phyloP scores from a whole-genome alignment of 1,140 invertebrate species.

The Melitaea cinxia region DNA sequence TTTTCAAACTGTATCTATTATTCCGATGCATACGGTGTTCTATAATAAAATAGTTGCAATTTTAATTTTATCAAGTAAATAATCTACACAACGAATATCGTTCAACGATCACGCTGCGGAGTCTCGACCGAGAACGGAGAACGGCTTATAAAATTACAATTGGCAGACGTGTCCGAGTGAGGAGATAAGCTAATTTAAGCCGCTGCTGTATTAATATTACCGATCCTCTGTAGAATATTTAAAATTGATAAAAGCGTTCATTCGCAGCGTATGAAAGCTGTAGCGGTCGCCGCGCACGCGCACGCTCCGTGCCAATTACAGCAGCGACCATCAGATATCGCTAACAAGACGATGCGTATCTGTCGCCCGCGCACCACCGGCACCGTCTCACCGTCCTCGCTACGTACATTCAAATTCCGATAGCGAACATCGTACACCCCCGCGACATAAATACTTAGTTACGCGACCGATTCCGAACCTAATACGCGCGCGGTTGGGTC shows the following conservation, averaged over 20 bases:
- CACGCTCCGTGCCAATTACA: conserved; percentile 73
- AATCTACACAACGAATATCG: neutral
- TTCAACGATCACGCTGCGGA: neutral
- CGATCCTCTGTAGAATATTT: conserved; percentile 42
- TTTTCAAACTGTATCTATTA: too few species aligned
- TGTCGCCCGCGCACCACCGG: conserved; percentile 47
- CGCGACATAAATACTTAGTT: conserved; percentile 50
- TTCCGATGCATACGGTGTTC: too few species aligned
- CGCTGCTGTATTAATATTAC: conserved; percentile 44
- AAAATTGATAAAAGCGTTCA: conserved; percentile 61
- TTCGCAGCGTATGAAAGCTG: conserved; percentile 43
- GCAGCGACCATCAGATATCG: conserved; percentile 72
- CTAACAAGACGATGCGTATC: conserved; percentile 79
- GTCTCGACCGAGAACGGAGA: neutral
- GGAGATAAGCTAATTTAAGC: conserved; percentile 37
- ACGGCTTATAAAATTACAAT: conserved; percentile 4
- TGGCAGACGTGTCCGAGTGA: conserved; percentile 7
- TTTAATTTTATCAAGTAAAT: neutral
- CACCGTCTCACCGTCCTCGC: conserved; percentile 34
- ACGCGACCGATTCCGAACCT: conserved; percentile 8
- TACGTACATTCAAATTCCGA: conserved; percentile 64
- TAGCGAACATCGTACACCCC: conserved; percentile 54
- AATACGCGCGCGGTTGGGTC: conserved; percentile 17
- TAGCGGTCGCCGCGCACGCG: conserved; percentile 31
- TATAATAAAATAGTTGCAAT: too few species aligned